A percentile compares a stretch with the other conserved stretches of the same genome.
phyloP scores from a whole-genome alignment of 2,113 vertebrate species.

The Seriola dumerili region DNA sequence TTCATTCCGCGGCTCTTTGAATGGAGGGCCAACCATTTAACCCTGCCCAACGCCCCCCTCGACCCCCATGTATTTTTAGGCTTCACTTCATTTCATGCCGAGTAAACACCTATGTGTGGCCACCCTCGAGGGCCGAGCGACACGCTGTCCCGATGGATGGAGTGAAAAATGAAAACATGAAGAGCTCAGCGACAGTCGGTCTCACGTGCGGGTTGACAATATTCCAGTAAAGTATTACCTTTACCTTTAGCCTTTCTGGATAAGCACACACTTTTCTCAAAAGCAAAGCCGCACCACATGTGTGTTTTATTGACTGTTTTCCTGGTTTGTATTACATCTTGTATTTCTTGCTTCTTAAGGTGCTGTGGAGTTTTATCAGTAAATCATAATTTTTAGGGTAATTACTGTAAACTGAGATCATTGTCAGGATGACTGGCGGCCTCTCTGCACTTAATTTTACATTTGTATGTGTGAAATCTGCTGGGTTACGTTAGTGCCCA shows the following conservation, averaged over 20 bases:
- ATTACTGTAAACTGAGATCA: background rate
- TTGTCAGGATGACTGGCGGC: conserved; percentile 3
- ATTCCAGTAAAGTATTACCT: background rate
- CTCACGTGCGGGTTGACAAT: background rate
- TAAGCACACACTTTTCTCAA: background rate
- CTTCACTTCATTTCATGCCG: conserved; percentile 75
- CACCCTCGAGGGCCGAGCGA: conserved; percentile 14
- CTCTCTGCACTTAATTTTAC: conserved; percentile 6
- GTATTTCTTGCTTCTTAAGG: background rate
- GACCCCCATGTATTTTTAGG: conserved; percentile 71
- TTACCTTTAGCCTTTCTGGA: conserved; percentile 3
- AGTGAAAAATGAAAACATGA: conserved; percentile 18
- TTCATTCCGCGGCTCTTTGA: conserved; percentile 64
- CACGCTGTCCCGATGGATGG: conserved; percentile 5
- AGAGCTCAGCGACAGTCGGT: background rate
- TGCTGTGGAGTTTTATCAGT: background rate
- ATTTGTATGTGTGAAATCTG: conserved; percentile 25
- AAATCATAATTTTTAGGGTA: background rate
- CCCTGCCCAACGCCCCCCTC: conserved; percentile 25
- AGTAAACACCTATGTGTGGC: conserved; percentile 63
- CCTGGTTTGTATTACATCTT: background rate
- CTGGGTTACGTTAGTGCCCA: conserved; percentile 7
- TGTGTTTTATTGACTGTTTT: background rate
- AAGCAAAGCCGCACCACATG: background rate
- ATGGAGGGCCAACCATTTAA: conserved; percentile 75